Evolutionary conservation across 2,888 invertebrate genomes (phyloP), one percentile per base, ranked within the genome.

Genomic region (Celastrina argiolus): DNA sequence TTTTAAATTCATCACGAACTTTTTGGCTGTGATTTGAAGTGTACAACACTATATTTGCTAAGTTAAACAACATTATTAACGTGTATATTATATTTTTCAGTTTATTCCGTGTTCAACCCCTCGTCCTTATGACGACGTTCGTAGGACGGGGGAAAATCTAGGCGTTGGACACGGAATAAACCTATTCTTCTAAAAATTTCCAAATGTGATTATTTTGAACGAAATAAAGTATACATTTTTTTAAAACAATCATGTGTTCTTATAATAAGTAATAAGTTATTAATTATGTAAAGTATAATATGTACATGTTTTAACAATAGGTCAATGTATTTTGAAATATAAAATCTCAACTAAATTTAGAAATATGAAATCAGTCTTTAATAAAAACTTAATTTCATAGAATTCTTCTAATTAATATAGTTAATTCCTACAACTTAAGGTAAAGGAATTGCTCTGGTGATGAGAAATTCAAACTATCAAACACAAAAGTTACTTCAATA

Each of bases 291-390:
- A 10, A n/a, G 41, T 41, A 45, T 45, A 45, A 3, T 45, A 51
- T 51, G 6, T 51, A 51, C 51, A 51, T 22, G 22, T 26, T 51
- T 51, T 51, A 51, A 51, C 22, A 51, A 26, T 51, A 51, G 22
- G 3, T 26, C 22, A 51, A 51, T 51, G 8, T 51, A 51, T 51
- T 51, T 51, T 78, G 76, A 70, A 74, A 78, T 74, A 76, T 74
- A 36, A 34, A 59, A 59, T 34, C 10, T 34, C 34, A 59, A 59
- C 59, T 31, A 22, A 63, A 63, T 66, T 63, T 63, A 56, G 71
- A 71, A 74, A 73, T 76, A 77, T 73, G 76, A 74, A 71, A 73
- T 74, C 68, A 75, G 72, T 72, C 67, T 69, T 67, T 56, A 66
- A 65, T 56, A 56, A 66, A 39, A 66, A 65, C 45, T 64, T 66